Evolutionary conservation across 2,797 vertebrate species (phyloP).

Genomic region (Avahi laniger): DNA sequence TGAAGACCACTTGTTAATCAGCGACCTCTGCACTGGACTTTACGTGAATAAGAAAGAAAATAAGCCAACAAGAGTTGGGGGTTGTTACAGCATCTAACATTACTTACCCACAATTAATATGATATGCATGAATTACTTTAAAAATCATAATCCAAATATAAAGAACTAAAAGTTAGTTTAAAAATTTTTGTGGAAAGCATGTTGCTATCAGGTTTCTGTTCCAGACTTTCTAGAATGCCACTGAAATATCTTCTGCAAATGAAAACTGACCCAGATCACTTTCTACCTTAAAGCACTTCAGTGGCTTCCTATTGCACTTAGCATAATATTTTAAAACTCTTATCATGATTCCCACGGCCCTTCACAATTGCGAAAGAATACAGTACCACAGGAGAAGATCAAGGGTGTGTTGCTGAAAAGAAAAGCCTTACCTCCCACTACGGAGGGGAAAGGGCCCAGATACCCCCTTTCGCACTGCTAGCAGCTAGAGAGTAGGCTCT

Average conservation of each 20-base stretch:
- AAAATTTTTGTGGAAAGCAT: not conserved
- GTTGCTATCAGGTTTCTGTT: not conserved
- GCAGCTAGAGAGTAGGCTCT: not conserved
- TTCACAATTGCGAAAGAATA: slow-evolving; percentile 5
- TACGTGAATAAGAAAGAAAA: not conserved
- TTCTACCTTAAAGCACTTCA: not conserved
- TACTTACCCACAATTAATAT: not conserved
- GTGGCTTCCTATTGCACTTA: not conserved
- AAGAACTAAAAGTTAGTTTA: not conserved
- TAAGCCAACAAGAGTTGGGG: not conserved
- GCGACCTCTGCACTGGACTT: not conserved
- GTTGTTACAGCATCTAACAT: not conserved
- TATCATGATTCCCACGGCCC: not conserved
- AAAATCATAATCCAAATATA: slow-evolving; percentile 38
- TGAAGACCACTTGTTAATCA: not conserved
- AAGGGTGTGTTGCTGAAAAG: not conserved
- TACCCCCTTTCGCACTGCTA: not conserved
- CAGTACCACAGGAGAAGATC: not conserved
- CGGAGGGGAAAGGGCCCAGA: not conserved
- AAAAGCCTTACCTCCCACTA: not conserved
- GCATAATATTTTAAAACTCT: not conserved
- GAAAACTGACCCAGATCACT: not conserved
- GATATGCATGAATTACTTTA: not conserved
- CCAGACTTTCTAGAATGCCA: not conserved
- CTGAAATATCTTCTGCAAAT: slow-evolving; percentile 5